Evolutionary conservation across 2,113 vertebrate genomes (phyloP).

Genomic region (Leptodactylus fuscus): DNA sequence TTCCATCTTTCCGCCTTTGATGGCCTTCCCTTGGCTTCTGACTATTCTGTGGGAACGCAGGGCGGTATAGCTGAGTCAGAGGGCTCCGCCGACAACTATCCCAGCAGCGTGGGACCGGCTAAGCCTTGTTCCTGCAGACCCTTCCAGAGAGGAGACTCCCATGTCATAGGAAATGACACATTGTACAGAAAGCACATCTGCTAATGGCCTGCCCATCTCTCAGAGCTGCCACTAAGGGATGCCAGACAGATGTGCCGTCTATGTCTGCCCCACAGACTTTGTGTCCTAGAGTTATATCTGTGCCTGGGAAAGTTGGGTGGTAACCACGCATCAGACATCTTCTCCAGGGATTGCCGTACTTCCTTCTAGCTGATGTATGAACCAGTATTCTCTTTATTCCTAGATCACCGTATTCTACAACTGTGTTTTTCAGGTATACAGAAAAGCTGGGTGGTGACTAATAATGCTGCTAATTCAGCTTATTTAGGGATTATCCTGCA

Average conservation of each 20-base stretch:
- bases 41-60: conserved; percentile 22
- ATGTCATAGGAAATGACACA: conserved; percentile 42
- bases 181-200: conserved; percentile 39
- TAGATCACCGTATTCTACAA: too few relatives aligned
- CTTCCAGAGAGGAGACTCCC: conserved; percentile 33
- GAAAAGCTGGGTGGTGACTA: too few relatives aligned
- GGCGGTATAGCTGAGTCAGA: conserved; percentile 28
- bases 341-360: too few relatives aligned
- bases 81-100: background rate
- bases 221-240: background rate
- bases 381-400: too few relatives aligned
- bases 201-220: background rate
- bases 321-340: too few relatives aligned
- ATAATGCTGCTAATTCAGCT: too few relatives aligned
- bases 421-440: too few relatives aligned
- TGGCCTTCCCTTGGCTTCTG: background rate
- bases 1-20: background rate
- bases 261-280: conserved; percentile 13
- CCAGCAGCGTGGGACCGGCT: background rate
- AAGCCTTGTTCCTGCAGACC: background rate
- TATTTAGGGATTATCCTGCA: too few relatives aligned
- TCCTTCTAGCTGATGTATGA: too few relatives aligned
- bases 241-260: conserved; percentile 22
- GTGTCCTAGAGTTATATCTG: too few relatives aligned
- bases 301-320: too few relatives aligned